Conservation (phyloP, 1,140 invertebrate genomes). For the Nebria ingens region DNA sequence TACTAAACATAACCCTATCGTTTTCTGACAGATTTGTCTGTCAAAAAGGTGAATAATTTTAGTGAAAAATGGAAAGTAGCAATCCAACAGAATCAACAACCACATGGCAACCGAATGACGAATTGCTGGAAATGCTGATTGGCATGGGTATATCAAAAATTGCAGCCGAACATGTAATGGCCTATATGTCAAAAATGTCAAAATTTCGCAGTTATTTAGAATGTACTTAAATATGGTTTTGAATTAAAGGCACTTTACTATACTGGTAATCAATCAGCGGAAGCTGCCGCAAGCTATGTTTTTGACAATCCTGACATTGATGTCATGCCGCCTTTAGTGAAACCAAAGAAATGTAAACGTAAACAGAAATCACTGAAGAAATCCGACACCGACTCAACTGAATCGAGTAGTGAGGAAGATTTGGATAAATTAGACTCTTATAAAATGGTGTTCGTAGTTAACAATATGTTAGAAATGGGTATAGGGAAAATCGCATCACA, state of each 20-base stretch:
- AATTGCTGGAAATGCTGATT: constrained; percentile 27
- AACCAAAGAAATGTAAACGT: not conserved
- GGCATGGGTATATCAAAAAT: constrained; percentile 33
- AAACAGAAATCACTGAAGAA: constrained; percentile 8
- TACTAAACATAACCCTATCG: too few species aligned
- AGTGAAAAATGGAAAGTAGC: constrained; percentile 10
- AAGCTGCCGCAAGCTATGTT: constrained; percentile 43
- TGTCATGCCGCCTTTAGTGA: constrained; percentile 11
- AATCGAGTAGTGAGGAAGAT: constrained; percentile 18
- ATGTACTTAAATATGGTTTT: constrained; percentile 10
- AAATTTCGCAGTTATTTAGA: constrained; percentile 9
- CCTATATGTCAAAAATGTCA: not conserved
- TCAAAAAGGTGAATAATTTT: not conserved
- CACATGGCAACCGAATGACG: constrained; percentile 31
- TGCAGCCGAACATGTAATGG: constrained; percentile 31
- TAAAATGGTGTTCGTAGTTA: constrained; percentile 60
- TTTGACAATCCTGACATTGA: constrained; percentile 40
- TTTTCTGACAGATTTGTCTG: too few species aligned
- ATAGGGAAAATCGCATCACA: constrained; percentile 52
- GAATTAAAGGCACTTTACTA: constrained; percentile 40
- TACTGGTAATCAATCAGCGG: constrained; percentile 43
- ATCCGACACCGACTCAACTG: constrained; percentile 12
- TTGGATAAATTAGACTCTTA: constrained; percentile 34
- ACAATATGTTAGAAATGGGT: constrained; percentile 47
- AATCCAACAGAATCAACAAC: not conserved